Evolutionary conservation across 1,140 invertebrate genomes (phyloP).

Genomic region (Diorhabda carinulata): DNA sequence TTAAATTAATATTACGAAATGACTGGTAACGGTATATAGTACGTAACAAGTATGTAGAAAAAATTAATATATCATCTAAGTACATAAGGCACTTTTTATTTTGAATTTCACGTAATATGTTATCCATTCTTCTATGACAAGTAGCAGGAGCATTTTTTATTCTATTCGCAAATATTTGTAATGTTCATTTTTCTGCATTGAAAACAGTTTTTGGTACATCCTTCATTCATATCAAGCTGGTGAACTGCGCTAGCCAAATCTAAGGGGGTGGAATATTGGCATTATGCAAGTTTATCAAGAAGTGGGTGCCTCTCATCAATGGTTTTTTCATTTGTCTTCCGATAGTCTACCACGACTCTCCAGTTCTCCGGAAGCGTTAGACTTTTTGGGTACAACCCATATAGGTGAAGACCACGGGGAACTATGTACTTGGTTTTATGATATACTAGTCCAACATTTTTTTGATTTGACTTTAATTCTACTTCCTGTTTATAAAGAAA

Average conservation of each 20-base stretch:
- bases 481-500: conserved; percentile 40
- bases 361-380: conserved; percentile 37
- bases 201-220: conserved; percentile 50
- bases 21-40: too few species aligned
- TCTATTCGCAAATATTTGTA: conserved; percentile 45
- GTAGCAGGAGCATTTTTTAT: conserved; percentile 41
- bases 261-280: conserved; percentile 46
- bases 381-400: conserved; percentile 33
- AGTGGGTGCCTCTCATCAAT: conserved; percentile 47
- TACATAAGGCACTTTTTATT: too few species aligned
- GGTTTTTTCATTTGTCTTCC: conserved; percentile 42
- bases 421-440: conserved; percentile 34
- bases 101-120: too few species aligned
- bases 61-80: too few species aligned
- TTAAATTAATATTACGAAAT: too few species aligned
- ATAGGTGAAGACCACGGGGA: conserved; percentile 41
- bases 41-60: too few species aligned
- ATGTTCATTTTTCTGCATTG: conserved; percentile 32
- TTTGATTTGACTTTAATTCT: conserved; percentile 38
- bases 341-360: conserved; percentile 40
- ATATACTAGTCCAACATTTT: conserved; percentile 37
- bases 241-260: conserved; percentile 50
- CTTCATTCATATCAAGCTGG: conserved; percentile 48
- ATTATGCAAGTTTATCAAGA: conserved; percentile 42
- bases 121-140: conserved; percentile 29